These are phyloP conservation scores for Lutra lutra DNA, from an alignment of 2,797 vertebrate species.

Conservation along the genomic window DNA sequence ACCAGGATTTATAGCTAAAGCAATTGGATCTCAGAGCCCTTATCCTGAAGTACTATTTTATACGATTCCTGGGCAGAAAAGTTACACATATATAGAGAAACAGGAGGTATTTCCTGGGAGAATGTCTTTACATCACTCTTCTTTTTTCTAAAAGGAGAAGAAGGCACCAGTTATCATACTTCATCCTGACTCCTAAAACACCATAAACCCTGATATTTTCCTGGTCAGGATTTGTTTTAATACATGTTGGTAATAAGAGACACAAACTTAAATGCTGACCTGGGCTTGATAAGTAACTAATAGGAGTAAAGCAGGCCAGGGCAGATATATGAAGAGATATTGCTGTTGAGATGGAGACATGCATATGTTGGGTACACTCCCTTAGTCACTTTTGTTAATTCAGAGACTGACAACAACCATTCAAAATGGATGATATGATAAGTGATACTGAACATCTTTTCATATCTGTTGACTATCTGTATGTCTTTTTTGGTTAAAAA, in stretches of 20 bases:
- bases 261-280: not conserved
- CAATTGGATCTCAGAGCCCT: not conserved
- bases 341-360: too few species aligned
- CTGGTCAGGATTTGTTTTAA: not conserved
- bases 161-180: not conserved
- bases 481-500: not conserved
- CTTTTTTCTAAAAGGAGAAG: not conserved
- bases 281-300: not conserved
- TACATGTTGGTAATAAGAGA: not conserved
- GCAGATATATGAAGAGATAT: not conserved
- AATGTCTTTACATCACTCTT: not conserved
- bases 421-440: not conserved
- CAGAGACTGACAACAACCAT: not conserved
- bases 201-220: not conserved
- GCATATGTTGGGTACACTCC: fast-evolving
- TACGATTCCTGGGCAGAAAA: not conserved
- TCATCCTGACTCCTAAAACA: not conserved
- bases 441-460: not conserved
- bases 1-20: not conserved
- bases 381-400: not conserved
- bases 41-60: not conserved
- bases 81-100: constrained; percentile 22
- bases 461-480: not conserved
- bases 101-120: not conserved
- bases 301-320: not conserved